Evolutionary conservation across 2,888 invertebrate species (phyloP).

Genomic region (Parnassius glacialis): DNA sequence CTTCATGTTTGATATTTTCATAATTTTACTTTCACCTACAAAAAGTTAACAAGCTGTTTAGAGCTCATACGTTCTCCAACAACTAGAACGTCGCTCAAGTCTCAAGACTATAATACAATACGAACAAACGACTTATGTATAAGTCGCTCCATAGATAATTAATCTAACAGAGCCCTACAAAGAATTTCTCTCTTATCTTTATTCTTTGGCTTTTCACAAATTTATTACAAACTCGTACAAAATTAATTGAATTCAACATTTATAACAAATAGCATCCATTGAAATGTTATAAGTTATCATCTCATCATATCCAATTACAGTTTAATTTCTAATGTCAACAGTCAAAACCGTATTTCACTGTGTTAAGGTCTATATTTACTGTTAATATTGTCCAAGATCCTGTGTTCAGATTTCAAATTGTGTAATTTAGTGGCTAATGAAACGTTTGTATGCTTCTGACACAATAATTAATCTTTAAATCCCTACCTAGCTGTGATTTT

Average conservation of each 20-base stretch:
- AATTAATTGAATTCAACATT: constrained; percentile 21
- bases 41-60: too few relatives aligned
- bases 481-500: constrained; percentile 8
- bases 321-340: constrained; percentile 9
- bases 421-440: constrained; percentile 19
- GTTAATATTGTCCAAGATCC: constrained; percentile 5
- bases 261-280: constrained; percentile 18
- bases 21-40: too few relatives aligned
- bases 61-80: neutral
- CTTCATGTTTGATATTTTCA: too few relatives aligned
- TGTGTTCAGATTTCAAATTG: constrained; percentile 13
- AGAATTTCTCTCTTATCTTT: constrained; percentile 14
- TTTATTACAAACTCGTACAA: constrained; percentile 16
- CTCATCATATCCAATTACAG: constrained; percentile 24
- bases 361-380: constrained; percentile 9
- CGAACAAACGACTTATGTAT: too few relatives aligned
- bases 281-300: constrained; percentile 14
- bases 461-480: constrained; percentile 18
- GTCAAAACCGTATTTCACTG: neutral
- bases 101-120: too few relatives aligned
- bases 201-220: constrained; percentile 14
- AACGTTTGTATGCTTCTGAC: constrained; percentile 21
- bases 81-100: neutral
- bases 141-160: too few relatives aligned
- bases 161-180: neutral